Conservation (phyloP, 2,888 invertebrate species). For the Thymelicus sylvestris region DNA sequence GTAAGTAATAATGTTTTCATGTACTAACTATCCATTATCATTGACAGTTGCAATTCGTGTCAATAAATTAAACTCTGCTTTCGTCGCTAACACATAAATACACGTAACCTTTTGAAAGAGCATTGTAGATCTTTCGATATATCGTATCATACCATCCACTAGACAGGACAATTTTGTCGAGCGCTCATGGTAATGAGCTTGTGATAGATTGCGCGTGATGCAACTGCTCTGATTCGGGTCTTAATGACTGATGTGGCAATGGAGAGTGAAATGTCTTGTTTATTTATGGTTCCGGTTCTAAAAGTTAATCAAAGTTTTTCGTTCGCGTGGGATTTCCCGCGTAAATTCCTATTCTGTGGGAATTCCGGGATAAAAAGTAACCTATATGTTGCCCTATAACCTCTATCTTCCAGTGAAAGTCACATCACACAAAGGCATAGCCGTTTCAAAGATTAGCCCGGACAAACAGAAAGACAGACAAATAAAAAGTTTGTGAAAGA, state of each 20-base stretch:
- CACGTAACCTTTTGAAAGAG: conserved; percentile 7
- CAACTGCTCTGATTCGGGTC: conserved; percentile 9
- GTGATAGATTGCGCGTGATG: conserved; percentile 17
- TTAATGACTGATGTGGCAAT: conserved; percentile 22
- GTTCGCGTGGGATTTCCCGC: too few species aligned
- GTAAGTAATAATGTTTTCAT: too few species aligned
- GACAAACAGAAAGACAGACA: too few species aligned
- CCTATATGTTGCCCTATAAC: too few species aligned
- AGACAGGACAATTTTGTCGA: conserved; percentile 18
- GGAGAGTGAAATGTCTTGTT: background rate
- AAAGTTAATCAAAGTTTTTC: background rate
- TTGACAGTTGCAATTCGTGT: background rate
- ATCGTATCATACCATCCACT: background rate
- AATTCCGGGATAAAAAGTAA: too few species aligned
- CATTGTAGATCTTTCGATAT: conserved; percentile 14
- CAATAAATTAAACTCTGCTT: background rate
- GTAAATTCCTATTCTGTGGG: too few species aligned
- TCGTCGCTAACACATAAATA: background rate
- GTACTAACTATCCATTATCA: too few species aligned
- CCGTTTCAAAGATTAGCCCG: too few species aligned
- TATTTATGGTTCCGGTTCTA: conserved; percentile 4
- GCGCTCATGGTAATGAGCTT: conserved; percentile 17
- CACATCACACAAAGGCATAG: too few species aligned
- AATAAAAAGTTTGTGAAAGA: too few species aligned
- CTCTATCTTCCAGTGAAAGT: too few species aligned